Evolutionary conservation across 1,140 invertebrate species (phyloP).

Genomic region (Lepidurus apus): DNA sequence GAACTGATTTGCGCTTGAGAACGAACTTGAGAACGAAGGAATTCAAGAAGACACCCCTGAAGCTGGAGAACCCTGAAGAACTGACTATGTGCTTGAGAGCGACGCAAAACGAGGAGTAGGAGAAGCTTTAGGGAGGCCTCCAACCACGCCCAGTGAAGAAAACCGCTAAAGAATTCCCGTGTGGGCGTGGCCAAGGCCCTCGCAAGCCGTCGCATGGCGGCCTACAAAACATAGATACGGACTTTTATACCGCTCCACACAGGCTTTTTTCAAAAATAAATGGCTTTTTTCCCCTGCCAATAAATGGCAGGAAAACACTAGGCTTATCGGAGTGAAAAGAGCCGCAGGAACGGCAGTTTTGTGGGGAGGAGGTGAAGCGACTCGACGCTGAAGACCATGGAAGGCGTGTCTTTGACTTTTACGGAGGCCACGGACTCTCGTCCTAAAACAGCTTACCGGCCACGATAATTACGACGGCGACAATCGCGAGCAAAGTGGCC

Average conservation of each 20-base stretch:
- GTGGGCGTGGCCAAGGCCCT: slow-evolving; percentile 5
- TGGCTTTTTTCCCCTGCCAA: neutral
- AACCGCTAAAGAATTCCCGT: neutral
- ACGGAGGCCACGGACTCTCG: neutral
- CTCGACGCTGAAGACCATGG: neutral
- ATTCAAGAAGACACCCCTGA: slow-evolving; percentile 8
- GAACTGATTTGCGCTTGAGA: neutral
- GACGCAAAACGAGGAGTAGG: slow-evolving; percentile 20
- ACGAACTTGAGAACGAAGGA: neutral
- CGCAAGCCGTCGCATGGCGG: slow-evolving; percentile 33
- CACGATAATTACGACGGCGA: slow-evolving; percentile 40
- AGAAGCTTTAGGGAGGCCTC: slow-evolving; percentile 18
- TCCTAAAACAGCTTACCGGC: slow-evolving; percentile 13
- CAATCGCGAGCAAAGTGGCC: slow-evolving; percentile 90
- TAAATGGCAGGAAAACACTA: neutral
- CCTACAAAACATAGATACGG: slow-evolving; percentile 34
- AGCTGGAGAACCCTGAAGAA: slow-evolving; percentile 13
- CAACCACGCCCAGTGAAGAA: neutral
- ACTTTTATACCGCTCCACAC: slow-evolving; percentile 15
- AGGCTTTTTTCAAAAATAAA: neutral
- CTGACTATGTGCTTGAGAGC: slow-evolving; percentile 4
- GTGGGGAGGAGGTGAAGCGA: neutral
- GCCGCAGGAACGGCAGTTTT: slow-evolving; percentile 6
- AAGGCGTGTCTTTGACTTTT: slow-evolving; percentile 12
- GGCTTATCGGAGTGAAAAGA: neutral